A percentile compares a stretch with the other conserved stretches of the same genome.
Conservation (phyloP, 2,113 vertebrate genomes). For the Plestiodon gilberti region DNA sequence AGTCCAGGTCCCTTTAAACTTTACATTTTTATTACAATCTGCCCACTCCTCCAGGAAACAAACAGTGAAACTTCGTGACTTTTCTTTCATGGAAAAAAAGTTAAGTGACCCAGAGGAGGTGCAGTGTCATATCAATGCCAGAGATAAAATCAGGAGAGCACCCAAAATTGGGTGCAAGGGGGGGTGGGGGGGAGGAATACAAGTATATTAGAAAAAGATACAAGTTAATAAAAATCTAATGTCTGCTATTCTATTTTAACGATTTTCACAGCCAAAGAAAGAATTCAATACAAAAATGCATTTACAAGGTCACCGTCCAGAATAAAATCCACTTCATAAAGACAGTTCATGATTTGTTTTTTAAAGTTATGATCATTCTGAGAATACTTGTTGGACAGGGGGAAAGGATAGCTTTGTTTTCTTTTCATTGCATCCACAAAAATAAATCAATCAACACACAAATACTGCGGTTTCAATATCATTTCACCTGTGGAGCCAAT, state of each 20-base stretch:
- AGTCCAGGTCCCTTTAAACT: conserved; percentile 60
- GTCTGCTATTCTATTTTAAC: conserved; percentile 25
- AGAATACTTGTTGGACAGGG: conserved; percentile 2
- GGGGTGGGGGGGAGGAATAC: conserved; percentile 15
- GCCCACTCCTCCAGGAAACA: conserved; percentile 55
- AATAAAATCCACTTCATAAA: conserved; percentile 58
- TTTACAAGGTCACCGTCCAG: conserved; percentile 42
- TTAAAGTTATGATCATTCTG: conserved; percentile 38
- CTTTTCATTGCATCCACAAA: conserved; percentile 7
- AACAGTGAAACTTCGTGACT: conserved; percentile 25
- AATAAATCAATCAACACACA: conserved; percentile 1
- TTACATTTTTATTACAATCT: conserved; percentile 63
- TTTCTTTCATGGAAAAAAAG: conserved; percentile 26
- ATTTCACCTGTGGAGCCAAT: background rate
- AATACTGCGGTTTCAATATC: conserved; percentile 13
- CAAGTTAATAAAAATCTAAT: conserved; percentile 14
- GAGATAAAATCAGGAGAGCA: conserved; percentile 35
- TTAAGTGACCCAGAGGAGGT: conserved; percentile 37
- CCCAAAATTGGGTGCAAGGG: background rate
- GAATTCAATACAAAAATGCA: conserved; percentile 55
- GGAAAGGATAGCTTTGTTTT: background rate
- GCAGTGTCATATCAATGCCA: conserved; percentile 51
- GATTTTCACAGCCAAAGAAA: conserved; percentile 48
- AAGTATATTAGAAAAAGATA: conserved; percentile 56
- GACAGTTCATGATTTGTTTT: conserved; percentile 21